A percentile compares a stretch with the other conserved stretches of the same genome.
phyloP scores from a whole-genome alignment of 1,140 invertebrate genomes.

The Drepana arcuata region DNA sequence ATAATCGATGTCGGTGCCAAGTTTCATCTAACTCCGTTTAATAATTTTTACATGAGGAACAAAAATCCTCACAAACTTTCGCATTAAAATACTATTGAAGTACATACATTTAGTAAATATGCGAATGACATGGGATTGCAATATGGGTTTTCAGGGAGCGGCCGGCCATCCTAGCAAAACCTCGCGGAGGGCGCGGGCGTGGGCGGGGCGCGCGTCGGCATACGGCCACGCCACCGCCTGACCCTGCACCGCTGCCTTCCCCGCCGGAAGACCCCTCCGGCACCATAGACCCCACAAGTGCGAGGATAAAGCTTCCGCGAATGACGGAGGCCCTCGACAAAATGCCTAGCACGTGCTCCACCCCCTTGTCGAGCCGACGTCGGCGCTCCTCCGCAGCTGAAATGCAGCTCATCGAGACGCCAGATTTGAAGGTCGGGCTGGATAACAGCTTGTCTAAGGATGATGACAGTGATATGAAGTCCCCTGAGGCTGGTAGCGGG shows the following conservation, averaged over 20 bases:
- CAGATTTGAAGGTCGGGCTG: slow-evolving; percentile 36
- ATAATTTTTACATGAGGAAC: too few species aligned
- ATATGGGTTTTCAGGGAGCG: slow-evolving; percentile 62
- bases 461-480: too few species aligned
- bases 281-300: slow-evolving; percentile 49
- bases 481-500: slow-evolving; percentile 35
- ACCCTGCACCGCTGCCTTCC: slow-evolving; percentile 15
- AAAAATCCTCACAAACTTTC: too few species aligned
- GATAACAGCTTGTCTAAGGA: too few species aligned
- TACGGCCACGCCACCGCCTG: neutral
- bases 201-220: slow-evolving; percentile 25
- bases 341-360: slow-evolving; percentile 26
- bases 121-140: too few species aligned
- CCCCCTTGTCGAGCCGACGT: slow-evolving; percentile 45
- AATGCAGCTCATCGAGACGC: slow-evolving; percentile 21
- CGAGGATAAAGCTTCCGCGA: slow-evolving; percentile 53
- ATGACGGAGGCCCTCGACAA: slow-evolving; percentile 61
- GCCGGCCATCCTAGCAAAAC: slow-evolving; percentile 52
- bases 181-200: slow-evolving; percentile 30
- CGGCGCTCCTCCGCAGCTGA: slow-evolving; percentile 33
- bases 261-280: slow-evolving; percentile 23
- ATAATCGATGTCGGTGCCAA: too few species aligned
- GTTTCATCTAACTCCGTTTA: too few species aligned
- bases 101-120: too few species aligned
- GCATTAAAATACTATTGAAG: too few species aligned